Evolutionary conservation across 2,888 invertebrate genomes (phyloP).

Genomic region (Craniophora ligustri): DNA sequence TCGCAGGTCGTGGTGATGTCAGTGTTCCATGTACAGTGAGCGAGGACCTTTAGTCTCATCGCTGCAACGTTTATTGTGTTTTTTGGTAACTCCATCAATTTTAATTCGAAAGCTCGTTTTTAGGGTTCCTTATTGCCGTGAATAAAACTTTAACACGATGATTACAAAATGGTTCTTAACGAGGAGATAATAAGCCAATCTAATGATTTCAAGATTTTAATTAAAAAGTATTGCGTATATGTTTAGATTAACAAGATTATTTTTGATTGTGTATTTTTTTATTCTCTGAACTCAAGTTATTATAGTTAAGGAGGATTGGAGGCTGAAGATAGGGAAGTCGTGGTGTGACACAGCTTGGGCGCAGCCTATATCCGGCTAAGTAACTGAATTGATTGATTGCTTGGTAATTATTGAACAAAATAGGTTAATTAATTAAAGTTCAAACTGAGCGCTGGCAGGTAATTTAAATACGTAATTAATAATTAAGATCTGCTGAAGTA

Average conservation of each 20-base stretch:
- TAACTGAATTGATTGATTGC: not conserved
- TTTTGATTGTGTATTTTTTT: too few relatives aligned
- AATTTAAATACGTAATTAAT: not conserved
- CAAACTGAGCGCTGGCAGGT: not conserved
- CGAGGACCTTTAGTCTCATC: conserved; percentile 10
- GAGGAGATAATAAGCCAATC: not conserved
- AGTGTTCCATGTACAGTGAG: conserved; percentile 8
- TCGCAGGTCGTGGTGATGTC: too few relatives aligned
- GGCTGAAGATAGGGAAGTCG: not conserved
- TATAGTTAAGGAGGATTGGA: not conserved
- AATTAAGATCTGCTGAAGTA: too few relatives aligned
- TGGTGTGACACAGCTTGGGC: not conserved
- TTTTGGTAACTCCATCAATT: conserved; percentile 51
- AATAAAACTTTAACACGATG: conserved; percentile 10
- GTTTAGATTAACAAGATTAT: too few relatives aligned
- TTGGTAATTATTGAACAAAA: not conserved
- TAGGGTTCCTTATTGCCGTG: conserved; percentile 18
- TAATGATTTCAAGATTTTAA: not conserved
- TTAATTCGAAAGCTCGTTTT: conserved; percentile 53
- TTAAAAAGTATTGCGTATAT: too few relatives aligned
- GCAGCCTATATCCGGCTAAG: not conserved
- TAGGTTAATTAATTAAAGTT: not conserved
- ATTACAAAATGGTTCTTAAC: not conserved
- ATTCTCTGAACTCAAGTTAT: too few relatives aligned
- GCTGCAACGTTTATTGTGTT: conserved; percentile 42